phyloP scores from a whole-genome alignment of 1,140 invertebrate genomes.

The Triops longicaudatus region DNA sequence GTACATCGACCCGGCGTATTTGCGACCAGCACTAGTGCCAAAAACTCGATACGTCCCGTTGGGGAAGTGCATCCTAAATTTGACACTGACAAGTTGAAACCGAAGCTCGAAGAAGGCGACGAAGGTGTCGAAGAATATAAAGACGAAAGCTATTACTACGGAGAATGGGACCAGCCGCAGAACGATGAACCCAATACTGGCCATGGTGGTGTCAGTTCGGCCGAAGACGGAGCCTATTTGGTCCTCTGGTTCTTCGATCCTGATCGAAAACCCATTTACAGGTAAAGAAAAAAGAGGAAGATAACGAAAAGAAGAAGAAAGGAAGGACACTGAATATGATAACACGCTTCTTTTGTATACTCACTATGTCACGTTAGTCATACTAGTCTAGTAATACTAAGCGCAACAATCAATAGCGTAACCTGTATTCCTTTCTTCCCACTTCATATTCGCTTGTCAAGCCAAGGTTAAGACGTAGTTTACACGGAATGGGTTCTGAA shows the following conservation, averaged over 20 bases:
- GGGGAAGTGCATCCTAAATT: neutral
- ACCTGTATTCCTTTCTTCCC: neutral
- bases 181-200: neutral
- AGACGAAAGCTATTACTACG: slow-evolving; percentile 1
- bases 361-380: no score
- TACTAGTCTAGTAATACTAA: neutral
- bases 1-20: slow-evolving; percentile 1
- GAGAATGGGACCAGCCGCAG: neutral
- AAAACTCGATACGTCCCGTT: neutral
- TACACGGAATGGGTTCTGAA: no score
- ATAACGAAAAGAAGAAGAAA: neutral
- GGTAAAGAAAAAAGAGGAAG: slow-evolving; percentile 44
- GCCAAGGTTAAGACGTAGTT: no score
- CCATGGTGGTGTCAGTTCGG: slow-evolving; percentile 29
- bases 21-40: slow-evolving; percentile 6
- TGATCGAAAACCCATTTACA: slow-evolving; percentile 75
- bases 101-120: neutral
- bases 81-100: neutral
- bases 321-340: neutral
- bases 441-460: no score
- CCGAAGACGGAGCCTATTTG: slow-evolving; percentile 76
- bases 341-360: no score
- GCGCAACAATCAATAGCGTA: neutral
- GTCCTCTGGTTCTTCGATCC: slow-evolving; percentile 81
- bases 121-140: neutral